Evolutionary conservation across 1,140 invertebrate genomes (phyloP), one percentile per base, ranked within the genome.

Genomic region (Danaus plexippus): DNA sequence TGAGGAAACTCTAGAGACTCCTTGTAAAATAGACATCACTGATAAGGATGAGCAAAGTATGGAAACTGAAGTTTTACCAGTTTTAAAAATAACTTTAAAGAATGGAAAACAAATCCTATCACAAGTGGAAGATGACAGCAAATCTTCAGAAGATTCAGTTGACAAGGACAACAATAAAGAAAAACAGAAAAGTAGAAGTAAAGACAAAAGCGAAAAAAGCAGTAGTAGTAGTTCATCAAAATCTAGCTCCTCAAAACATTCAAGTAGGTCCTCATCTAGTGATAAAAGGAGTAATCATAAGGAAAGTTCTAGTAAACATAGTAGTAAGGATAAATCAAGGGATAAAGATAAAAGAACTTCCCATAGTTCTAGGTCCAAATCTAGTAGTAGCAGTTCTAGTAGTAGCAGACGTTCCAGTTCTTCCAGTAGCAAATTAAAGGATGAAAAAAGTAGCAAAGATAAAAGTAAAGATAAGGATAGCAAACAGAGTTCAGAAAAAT

Each of bases 81-180:
- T 87, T 52, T 66, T 88, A 69, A 94, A 93, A 87, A 91, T 94
- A 66, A 90, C 90, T 40, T 88, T 93, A 61, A 90, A 91, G 67
- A 92, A 94, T 87, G 92, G 92, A 9, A 92, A 93, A 79, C 90
- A 93, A 76, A 88, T 93, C 46, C 80, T 93, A 58, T 90, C 91
- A 8, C 91, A 93, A 85, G 87, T 93, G 51, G 88, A 87, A 59
- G 84, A 88, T 67, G 70, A 64, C 59, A 77, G 78, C 52, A 81
- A 67, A 66, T 85, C 77, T 63, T 68, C 61, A 61, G 78, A 85
- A 69, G 80, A 69, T 47, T 53, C 73, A 54, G 72, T 67, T 15
- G 80, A 85, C 63, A 77, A 75, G 58, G 77, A 57, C 13, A 61
- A 83, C 63, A 61, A 64, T 50, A 82, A 71, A 73, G 77, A 87